phyloP scores from a whole-genome alignment of 2,888 invertebrate species.

The Oligia fasciuncula region DNA sequence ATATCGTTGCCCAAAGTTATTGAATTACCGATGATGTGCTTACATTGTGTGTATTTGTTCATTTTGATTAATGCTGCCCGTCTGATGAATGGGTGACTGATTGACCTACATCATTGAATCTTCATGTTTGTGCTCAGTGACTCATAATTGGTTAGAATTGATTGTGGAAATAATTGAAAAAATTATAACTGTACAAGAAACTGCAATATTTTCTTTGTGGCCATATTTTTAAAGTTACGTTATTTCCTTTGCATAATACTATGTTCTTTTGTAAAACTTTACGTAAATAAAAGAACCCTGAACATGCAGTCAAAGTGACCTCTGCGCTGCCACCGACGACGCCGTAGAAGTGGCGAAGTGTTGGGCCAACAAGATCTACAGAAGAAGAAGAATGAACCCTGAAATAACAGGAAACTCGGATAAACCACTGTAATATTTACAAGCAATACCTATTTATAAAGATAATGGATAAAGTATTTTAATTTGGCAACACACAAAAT shows the following conservation, averaged over 20 bases:
- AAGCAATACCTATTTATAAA: background rate
- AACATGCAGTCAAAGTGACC: background rate
- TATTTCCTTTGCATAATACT: background rate
- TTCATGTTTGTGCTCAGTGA: constrained; percentile 31
- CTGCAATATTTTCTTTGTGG: background rate
- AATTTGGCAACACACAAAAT: background rate
- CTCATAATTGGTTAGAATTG: constrained; percentile 37
- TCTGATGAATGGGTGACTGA: constrained; percentile 56
- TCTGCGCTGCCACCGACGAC: background rate
- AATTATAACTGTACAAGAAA: background rate
- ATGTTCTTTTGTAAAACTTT: background rate
- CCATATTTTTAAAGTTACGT: background rate
- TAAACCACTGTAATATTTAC: background rate
- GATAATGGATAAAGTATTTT: background rate
- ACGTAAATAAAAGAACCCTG: background rate
- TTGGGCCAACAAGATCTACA: background rate
- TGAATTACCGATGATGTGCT: constrained; percentile 58
- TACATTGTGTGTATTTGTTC: constrained; percentile 57
- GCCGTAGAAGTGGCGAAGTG: background rate
- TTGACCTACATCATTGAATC: constrained; percentile 60
- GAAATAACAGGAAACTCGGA: background rate
- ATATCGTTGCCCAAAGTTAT: constrained; percentile 57
- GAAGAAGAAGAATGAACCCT: background rate
- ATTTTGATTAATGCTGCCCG: constrained; percentile 60
- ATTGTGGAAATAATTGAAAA: constrained; percentile 18